phyloP scores from a whole-genome alignment of 2,797 vertebrate species.

The Sebastes umbrosus region DNA sequence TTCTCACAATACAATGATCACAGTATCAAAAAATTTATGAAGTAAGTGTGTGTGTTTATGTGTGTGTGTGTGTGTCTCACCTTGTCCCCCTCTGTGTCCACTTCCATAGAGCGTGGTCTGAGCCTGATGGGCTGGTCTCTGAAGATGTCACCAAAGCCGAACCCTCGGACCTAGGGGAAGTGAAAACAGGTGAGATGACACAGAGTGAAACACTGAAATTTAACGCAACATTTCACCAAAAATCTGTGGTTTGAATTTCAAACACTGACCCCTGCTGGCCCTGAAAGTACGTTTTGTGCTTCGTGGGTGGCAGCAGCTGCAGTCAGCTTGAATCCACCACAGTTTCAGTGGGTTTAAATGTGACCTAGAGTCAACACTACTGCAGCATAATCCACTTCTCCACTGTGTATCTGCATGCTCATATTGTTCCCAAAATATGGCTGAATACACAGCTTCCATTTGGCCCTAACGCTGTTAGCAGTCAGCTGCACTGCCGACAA shows the following conservation, averaged over 20 bases:
- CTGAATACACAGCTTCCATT: background rate
- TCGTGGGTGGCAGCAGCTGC: background rate
- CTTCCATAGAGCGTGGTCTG: constrained; percentile 92
- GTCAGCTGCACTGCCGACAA: background rate
- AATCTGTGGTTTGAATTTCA: background rate
- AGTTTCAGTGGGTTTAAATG: background rate
- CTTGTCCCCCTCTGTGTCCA: constrained; percentile 90
- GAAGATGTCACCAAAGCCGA: constrained; percentile 98
- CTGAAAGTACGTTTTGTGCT: background rate
- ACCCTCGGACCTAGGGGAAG: constrained; percentile 78
- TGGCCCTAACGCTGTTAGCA: background rate
- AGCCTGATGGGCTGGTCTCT: constrained; percentile 97
- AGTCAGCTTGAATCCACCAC: background rate
- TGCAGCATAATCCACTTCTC: background rate
- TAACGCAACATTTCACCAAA: background rate
- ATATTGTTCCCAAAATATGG: background rate
- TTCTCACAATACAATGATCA: constrained; percentile 34
- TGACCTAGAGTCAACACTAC: background rate
- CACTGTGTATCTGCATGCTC: background rate
- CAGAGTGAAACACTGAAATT: background rate
- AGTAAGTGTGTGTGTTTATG: background rate
- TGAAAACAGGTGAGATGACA: background rate
- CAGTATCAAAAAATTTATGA: constrained; percentile 6
- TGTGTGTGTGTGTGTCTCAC: constrained; percentile 48
- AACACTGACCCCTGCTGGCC: background rate